Evolutionary conservation across 2,888 invertebrate species (phyloP), one percentile per base, ranked within the genome.

Genomic region (Cheilosia variabilis): DNA sequence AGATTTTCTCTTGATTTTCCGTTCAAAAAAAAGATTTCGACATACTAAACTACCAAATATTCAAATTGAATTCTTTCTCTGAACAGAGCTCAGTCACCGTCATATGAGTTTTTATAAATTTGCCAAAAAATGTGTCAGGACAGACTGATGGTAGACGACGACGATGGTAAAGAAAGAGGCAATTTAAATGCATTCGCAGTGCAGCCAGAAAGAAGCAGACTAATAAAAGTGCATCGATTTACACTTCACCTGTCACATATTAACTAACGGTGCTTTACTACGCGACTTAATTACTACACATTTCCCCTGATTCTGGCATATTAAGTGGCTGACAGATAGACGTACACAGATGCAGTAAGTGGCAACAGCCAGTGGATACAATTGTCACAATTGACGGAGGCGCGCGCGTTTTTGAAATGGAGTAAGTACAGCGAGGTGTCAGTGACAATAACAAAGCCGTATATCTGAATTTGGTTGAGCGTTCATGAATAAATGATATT

Each of bases 401-500:
- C 4, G 47, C 58, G 34, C 53, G 62, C 15, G 2, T 68, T 55
- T 55, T 43, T 66, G 71, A 72, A 68, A 68, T 72, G 62, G 55
- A 78, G 55, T 69, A 55, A 53, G 45, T 55, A 27, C 60, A 65
- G 24, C 22, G 45, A 19, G 55, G 43, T 77, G 60, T 53, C 57
- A 60, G 57, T 57, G 79, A 63, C 79, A 83, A 78, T 73, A 68
- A 53, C 17, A 63, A 73, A 71, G 60, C 43, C 66, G 69, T 34
- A 50, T 81, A 80, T 76, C 75, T 86, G 71, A 71, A 86, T 76
- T 86, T 53, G 71, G 80, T 81, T 76, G 60, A 66, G 75, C 76
- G 71, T 81, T 81, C 81, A 77, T 86, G 76, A 81, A 86, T 86
- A 77, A 86, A 81, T 68, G 81, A 86, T 77, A 81, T 66, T 68